Percentiles rank a stretch among this genome's conserved stretches.
Conservation (phyloP, 2,113 vertebrate species). For the Phalacrocorax brasilianus region DNA sequence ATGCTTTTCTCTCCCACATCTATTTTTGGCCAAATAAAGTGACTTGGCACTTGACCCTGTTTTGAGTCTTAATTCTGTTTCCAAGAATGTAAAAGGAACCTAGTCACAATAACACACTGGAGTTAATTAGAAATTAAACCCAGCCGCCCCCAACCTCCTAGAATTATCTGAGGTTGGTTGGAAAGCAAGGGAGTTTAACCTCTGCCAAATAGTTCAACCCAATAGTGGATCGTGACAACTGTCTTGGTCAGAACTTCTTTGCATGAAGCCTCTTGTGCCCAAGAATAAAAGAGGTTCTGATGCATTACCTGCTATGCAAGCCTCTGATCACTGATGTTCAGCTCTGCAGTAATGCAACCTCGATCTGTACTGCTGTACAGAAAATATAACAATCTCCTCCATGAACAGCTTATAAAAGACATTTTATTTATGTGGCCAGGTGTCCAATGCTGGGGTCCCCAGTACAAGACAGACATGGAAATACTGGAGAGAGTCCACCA, state of each 20-base stretch:
- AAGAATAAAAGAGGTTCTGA: neutral
- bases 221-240: too few relatives aligned
- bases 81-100: too few relatives aligned
- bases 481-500: neutral
- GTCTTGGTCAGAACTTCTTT: neutral
- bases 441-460: neutral
- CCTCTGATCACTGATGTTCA: neutral
- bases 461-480: neutral
- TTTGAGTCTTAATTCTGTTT: too few relatives aligned
- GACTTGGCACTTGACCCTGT: too few relatives aligned
- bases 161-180: too few relatives aligned
- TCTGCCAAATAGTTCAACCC: too few relatives aligned
- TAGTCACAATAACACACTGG: too few relatives aligned
- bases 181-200: too few relatives aligned
- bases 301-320: neutral
- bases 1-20: too few relatives aligned
- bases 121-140: too few relatives aligned
- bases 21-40: too few relatives aligned
- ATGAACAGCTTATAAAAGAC: neutral
- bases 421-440: neutral
- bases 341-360: neutral
- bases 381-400: neutral
- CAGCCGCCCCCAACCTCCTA: too few relatives aligned
- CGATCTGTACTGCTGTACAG: neutral
- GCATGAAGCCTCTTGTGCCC: neutral